Percentiles rank a stretch among this genome's conserved stretches.
Evolutionary conservation across 2,888 invertebrate species (phyloP).

Genomic region (Pilophorus perplexus): DNA sequence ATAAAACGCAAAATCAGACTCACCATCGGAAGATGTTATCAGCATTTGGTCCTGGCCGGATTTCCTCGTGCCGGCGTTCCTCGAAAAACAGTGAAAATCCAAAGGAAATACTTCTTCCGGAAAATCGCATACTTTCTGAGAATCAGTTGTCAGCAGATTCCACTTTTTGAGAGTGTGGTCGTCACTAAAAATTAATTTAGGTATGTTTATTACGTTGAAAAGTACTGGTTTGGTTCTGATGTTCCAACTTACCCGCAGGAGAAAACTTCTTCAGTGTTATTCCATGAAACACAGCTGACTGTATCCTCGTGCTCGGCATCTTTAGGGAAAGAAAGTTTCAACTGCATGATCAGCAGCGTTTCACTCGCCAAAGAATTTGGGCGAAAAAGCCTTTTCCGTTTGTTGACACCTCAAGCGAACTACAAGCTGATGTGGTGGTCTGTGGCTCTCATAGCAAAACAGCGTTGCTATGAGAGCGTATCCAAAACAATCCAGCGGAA

Average conservation of each 20-base stretch:
- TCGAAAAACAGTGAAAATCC: conserved; percentile 84
- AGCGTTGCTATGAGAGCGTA: too few relatives aligned
- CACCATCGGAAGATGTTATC: conserved; percentile 84
- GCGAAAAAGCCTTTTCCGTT: too few relatives aligned
- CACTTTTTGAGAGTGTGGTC: conserved; percentile 87
- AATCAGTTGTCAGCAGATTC: conserved; percentile 78
- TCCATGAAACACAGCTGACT: conserved; percentile 92
- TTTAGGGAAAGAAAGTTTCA: conserved; percentile 75
- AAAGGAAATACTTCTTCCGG: conserved; percentile 83
- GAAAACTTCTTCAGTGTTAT: conserved; percentile 87
- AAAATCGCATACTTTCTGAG: conserved; percentile 72
- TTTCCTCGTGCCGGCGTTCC: conserved; percentile 53
- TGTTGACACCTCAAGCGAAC: too few relatives aligned
- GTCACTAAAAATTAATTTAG: conserved; percentile 64
- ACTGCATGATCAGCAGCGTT: too few relatives aligned
- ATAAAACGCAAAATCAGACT: conserved; percentile 49
- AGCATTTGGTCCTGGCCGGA: conserved; percentile 73
- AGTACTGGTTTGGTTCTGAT: neutral
- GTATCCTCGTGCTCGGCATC: conserved; percentile 73
- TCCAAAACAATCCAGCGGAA: too few relatives aligned
- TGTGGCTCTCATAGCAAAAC: too few relatives aligned
- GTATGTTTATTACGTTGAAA: conserved; percentile 42
- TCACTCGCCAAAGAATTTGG: too few relatives aligned
- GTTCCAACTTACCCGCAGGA: conserved; percentile 78
- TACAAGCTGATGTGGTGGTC: too few relatives aligned